Evolutionary conservation across 1,140 invertebrate species (phyloP).

Genomic region (Saxidomus purpurata): DNA sequence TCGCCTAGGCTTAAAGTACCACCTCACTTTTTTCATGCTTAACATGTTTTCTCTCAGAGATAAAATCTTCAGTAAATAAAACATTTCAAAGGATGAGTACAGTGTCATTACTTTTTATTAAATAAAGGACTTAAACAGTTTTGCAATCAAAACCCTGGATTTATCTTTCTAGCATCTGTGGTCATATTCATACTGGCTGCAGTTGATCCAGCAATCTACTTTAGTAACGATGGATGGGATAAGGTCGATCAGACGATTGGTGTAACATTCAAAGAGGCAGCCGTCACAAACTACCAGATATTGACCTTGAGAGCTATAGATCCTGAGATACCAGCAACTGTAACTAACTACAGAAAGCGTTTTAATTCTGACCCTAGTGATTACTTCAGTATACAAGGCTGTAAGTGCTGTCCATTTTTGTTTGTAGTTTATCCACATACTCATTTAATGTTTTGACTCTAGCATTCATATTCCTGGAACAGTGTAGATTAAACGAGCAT

Average conservation of each 20-base stretch:
- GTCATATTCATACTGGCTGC: slow-evolving; percentile 47
- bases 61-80: no score
- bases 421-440: no score
- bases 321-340: slow-evolving; percentile 7
- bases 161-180: slow-evolving; percentile 43
- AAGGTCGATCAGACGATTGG: slow-evolving; percentile 15
- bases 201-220: slow-evolving; percentile 50
- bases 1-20: no score
- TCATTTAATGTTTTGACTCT: no score
- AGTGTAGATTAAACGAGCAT: no score
- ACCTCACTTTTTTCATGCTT: no score
- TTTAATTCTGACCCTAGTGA: not conserved
- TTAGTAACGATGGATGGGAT: slow-evolving; percentile 39
- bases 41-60: no score
- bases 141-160: no score
- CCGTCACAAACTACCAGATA: slow-evolving; percentile 12
- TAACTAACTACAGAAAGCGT: slow-evolving; percentile 13
- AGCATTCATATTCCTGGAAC: no score
- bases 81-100: no score
- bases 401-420: slow-evolving; percentile 32
- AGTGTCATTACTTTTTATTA: no score
- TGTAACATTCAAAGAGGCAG: slow-evolving; percentile 31
- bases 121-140: no score
- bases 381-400: slow-evolving; percentile 26
- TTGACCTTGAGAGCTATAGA: slow-evolving; percentile 45